Evolutionary conservation across 2,888 invertebrate genomes (phyloP).

Genomic region (Acleris holmiana): DNA sequence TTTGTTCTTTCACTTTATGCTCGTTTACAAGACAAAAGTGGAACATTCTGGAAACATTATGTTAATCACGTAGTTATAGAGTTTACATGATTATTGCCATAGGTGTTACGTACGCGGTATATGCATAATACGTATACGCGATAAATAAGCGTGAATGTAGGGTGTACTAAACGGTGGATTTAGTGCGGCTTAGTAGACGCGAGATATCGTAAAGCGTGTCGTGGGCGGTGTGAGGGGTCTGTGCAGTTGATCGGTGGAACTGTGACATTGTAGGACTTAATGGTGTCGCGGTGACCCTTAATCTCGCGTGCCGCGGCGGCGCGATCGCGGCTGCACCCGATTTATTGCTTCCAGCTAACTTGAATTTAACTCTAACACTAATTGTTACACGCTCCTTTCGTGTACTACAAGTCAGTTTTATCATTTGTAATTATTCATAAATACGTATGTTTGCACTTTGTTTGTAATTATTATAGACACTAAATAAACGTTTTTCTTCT

Average conservation of each 20-base stretch:
- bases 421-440: neutral
- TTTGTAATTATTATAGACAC: no score
- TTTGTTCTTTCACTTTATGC: slow-evolving; percentile 85
- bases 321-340: slow-evolving; percentile 65
- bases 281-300: slow-evolving; percentile 71
- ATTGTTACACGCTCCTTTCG: slow-evolving; percentile 55
- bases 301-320: slow-evolving; percentile 69
- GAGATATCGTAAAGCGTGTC: slow-evolving; percentile 58
- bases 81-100: slow-evolving; percentile 39
- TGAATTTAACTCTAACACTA: slow-evolving; percentile 60
- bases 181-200: slow-evolving; percentile 50
- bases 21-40: slow-evolving; percentile 85
- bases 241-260: slow-evolving; percentile 57
- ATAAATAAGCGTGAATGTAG: slow-evolving; percentile 34
- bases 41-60: slow-evolving; percentile 83
- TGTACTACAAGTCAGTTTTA: neutral
- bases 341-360: slow-evolving; percentile 66
- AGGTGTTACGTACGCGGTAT: slow-evolving; percentile 21
- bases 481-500: no score
- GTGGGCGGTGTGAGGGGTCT: slow-evolving; percentile 52
- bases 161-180: slow-evolving; percentile 43
- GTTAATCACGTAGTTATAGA: slow-evolving; percentile 77
- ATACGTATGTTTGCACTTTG: no score
- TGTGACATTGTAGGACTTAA: slow-evolving; percentile 21
- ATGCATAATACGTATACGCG: slow-evolving; percentile 42